Percentiles rank a stretch among this genome's conserved stretches.
phyloP scores from a whole-genome alignment of 2,888 invertebrate species.

The Tetragonula carbonaria region DNA sequence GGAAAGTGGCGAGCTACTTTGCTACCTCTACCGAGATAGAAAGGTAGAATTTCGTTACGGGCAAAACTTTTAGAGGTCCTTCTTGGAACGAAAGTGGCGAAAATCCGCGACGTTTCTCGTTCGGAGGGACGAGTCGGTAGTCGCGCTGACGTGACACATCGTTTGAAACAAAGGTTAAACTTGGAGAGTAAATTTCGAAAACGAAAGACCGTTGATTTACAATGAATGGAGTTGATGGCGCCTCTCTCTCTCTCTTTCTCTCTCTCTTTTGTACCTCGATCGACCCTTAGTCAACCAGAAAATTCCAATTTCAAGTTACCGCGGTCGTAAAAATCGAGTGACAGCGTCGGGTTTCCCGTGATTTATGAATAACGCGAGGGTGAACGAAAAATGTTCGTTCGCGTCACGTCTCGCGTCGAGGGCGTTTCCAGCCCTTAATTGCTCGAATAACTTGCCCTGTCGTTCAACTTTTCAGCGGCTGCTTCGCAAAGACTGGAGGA shows the following conservation, averaged over 20 bases:
- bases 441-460: conserved; percentile 19
- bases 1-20: background rate
- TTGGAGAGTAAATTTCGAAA: background rate
- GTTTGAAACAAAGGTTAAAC: background rate
- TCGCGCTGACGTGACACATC: background rate
- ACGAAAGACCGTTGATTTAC: conserved; percentile 69
- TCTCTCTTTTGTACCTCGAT: background rate
- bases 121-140: too few relatives aligned
- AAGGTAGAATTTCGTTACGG: background rate
- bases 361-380: conserved; percentile 44
- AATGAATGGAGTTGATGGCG: conserved; percentile 36
- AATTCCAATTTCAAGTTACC: conserved; percentile 36
- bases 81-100: too few relatives aligned
- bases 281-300: conserved; percentile 35
- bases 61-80: background rate
- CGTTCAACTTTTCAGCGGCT: conserved; percentile 10
- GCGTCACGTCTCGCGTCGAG: conserved; percentile 9
- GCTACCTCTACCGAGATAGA: background rate
- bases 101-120: too few relatives aligned
- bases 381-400: conserved; percentile 14
- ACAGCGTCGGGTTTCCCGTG: conserved; percentile 44
- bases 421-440: conserved; percentile 44
- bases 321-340: conserved; percentile 50
- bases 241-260: conserved; percentile 3
- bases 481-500: conserved; percentile 12